A percentile compares a stretch with the other conserved stretches of the same genome.
Evolutionary conservation across 2,113 vertebrate genomes (phyloP).

Genomic region (Gymnobelideus leadbeateri): DNA sequence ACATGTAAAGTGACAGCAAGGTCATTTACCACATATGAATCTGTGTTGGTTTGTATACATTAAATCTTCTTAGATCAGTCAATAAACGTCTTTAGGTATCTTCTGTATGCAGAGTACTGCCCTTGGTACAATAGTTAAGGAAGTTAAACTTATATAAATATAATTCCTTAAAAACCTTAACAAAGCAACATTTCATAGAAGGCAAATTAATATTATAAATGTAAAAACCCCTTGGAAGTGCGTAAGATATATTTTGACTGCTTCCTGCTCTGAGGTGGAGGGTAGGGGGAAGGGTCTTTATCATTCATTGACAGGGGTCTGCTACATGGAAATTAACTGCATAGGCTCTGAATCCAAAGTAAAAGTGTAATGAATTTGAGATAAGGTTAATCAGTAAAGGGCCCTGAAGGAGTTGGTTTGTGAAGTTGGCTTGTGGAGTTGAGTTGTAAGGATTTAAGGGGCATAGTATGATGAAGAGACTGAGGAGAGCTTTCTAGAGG

Average conservation of each 20-base stretch:
- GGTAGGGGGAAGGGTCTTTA: background rate
- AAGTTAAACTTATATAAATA: background rate
- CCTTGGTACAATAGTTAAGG: background rate
- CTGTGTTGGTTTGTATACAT: background rate
- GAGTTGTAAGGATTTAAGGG: constrained; percentile 27
- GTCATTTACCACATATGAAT: constrained; percentile 10
- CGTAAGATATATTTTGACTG: no score
- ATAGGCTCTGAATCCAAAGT: constrained; percentile 14
- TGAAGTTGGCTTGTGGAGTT: constrained; percentile 9
- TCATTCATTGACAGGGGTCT: background rate
- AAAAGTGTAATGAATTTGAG: constrained; percentile 30
- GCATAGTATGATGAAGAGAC: background rate
- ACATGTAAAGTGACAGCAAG: constrained; percentile 11
- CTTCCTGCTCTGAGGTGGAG: background rate
- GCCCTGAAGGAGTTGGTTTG: constrained; percentile 29
- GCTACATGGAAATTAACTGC: constrained; percentile 4
- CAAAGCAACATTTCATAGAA: constrained; percentile 38
- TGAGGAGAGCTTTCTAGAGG: background rate
- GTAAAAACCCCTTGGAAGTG: background rate
- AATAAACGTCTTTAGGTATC: no score
- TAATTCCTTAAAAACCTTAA: constrained; percentile 22
- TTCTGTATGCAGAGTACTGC: background rate
- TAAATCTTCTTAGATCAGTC: background rate
- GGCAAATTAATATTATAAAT: constrained; percentile 13
- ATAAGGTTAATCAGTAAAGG: constrained; percentile 41